These are phyloP conservation scores for Potamarius usumacintae DNA, from an alignment of 2,113 vertebrate genomes.

Conservation along the genomic window DNA sequence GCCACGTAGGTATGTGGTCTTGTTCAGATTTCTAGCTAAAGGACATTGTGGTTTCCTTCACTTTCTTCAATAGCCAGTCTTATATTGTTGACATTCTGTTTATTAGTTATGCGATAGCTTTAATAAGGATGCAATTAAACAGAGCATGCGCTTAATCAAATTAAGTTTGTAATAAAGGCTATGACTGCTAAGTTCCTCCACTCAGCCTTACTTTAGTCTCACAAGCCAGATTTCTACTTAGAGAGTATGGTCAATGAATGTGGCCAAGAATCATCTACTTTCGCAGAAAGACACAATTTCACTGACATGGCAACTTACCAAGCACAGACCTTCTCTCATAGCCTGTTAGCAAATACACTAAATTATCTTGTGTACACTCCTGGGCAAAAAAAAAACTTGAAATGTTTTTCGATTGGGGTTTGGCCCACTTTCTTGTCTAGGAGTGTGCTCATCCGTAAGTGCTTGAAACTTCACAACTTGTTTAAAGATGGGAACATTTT, in stretches of 20 bases:
- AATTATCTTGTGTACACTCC: not conserved
- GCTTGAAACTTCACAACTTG: not conserved
- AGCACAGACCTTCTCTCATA: not conserved
- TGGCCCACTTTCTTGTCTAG: no score
- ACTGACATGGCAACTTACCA: not conserved
- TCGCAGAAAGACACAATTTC: not conserved
- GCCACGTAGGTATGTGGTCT: constrained; percentile 20
- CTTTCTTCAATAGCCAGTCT: constrained; percentile 5
- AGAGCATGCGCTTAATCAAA: constrained; percentile 22
- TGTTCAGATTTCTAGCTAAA: constrained; percentile 33
- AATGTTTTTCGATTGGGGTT: no score
- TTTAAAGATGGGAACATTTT: not conserved
- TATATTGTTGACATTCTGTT: constrained; percentile 22
- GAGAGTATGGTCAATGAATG: not conserved
- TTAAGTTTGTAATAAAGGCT: not conserved
- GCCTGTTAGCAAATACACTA: not conserved
- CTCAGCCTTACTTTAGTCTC: not conserved
- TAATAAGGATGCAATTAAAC: constrained; percentile 9
- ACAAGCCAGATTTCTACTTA: not conserved
- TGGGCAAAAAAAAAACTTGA: no score
- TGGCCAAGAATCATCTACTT: not conserved
- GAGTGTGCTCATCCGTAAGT: no score
- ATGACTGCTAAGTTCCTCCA: constrained; percentile 1
- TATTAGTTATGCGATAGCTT: constrained; percentile 36
- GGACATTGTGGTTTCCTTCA: constrained; percentile 38